A percentile compares a stretch with the other conserved stretches of the same genome.
Conservation (phyloP, 1,140 invertebrate species). For the Potamilus streckersoni region DNA sequence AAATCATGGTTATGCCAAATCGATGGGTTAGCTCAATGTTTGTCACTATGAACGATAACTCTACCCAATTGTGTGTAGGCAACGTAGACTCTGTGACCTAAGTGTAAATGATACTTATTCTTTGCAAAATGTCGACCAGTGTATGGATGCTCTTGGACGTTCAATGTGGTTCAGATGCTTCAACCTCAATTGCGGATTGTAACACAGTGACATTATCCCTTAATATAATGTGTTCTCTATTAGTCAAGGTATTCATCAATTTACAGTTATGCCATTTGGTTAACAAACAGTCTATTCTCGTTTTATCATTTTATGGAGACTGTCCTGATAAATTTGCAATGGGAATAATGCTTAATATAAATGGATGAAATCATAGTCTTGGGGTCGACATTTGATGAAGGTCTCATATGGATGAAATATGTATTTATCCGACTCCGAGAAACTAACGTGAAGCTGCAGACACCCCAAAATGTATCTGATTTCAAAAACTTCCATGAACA, state of each 20-base stretch:
- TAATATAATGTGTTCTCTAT: constrained; percentile 43
- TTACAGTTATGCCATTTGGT: constrained; percentile 27
- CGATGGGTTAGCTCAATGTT: no score
- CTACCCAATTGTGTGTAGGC: no score
- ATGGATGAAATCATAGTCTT: constrained; percentile 8
- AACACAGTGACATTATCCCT: constrained; percentile 46
- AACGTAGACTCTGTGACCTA: no score
- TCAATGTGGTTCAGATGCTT: background rate
- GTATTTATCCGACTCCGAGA: background rate
- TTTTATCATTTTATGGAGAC: constrained; percentile 34
- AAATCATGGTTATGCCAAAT: no score
- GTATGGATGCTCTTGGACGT: no score
- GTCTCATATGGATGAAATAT: background rate
- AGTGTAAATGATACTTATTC: no score
- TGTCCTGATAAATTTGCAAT: constrained; percentile 2
- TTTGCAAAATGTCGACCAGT: no score
- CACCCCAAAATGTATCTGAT: background rate
- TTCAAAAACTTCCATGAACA: background rate
- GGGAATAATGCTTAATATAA: background rate
- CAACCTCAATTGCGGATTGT: constrained; percentile 43
- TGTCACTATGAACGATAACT: no score
- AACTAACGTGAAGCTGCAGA: background rate
- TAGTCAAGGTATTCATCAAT: background rate
- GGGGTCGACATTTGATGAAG: background rate
- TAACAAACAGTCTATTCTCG: constrained; percentile 23